These are phyloP conservation scores for Bambusicola thoracicus DNA, from an alignment of 2,113 vertebrate species.

Conservation along the genomic window DNA sequence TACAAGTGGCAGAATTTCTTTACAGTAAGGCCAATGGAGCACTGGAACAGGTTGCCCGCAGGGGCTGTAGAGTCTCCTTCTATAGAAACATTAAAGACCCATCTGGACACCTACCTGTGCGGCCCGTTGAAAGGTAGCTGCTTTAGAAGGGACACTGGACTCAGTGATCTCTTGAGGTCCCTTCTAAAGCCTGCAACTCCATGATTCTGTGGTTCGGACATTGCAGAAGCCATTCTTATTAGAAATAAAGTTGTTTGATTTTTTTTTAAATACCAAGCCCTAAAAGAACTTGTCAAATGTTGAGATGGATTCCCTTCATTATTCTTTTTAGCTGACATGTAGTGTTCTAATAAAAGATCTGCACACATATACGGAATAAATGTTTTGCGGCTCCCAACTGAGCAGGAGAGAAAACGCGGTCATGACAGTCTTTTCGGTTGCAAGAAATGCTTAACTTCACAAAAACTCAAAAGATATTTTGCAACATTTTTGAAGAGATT, in stretches of 20 bases:
- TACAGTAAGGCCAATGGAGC: too few species aligned
- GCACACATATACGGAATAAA: neutral
- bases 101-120: too few species aligned
- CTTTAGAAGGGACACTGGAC: too few species aligned
- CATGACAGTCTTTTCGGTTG: neutral
- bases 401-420: neutral
- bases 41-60: too few species aligned
- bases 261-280: neutral
- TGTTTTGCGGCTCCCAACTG: neutral
- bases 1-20: too few species aligned
- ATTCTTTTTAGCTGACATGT: neutral
- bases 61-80: too few species aligned
- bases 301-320: neutral
- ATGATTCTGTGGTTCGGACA: neutral
- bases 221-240: neutral
- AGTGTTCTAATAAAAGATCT: neutral
- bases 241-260: neutral
- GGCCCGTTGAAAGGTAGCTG: too few species aligned
- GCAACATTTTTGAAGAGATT: slow-evolving; percentile 26
- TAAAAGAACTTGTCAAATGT: neutral
- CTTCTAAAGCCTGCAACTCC: too few species aligned
- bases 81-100: too few species aligned
- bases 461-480: slow-evolving; percentile 25
- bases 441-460: neutral
- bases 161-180: too few species aligned